Evolutionary conservation across 2,888 invertebrate species (phyloP), one percentile per base, ranked within the genome.

Genomic region (Hyposoter didymator): DNA sequence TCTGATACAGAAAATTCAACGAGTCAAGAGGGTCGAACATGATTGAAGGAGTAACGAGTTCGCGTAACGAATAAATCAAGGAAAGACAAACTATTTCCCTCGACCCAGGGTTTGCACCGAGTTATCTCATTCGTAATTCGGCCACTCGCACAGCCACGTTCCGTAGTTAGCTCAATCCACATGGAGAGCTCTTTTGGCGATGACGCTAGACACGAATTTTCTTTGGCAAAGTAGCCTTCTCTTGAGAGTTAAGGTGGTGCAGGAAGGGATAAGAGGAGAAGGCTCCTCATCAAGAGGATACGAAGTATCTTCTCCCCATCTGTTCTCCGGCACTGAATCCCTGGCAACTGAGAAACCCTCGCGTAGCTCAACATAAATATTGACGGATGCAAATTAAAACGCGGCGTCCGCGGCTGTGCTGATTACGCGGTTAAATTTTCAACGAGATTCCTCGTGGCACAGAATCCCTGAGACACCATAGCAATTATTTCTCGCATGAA

Each of bases 351-450:
- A 3, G 28, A 14, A 59, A 28, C 28, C 59, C 59, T 59, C 59
- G 28, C 28, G 28, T 19, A 75, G 75, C 83, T 85, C 72, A 88
- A 83, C 83, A 84, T 87, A 87, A 88, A 88, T 88, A 88, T 88
- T 88, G 87, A 81, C 87, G 72, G 84, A 87, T 86, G 84, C 86
- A 88, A 88, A 88, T 88, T 87, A 88, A 88, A 88, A 87, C 84
- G 84, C 84, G 73, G 84, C 70, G 69, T 76, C 84, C 80, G 76
- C 84, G 88, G 80, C 84, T 86, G 83, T 85, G 86, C 87, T 87
- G 87, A 86, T 88, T 87, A 88, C 88, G 86, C 83, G 87, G 84
- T 88, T 86, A 87, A 88, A 88, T 87, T 87, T 88, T 88, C 86
- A 87, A 87, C 72, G 80, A 85, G 59, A 64, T 75, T 47, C 59